Conservation (phyloP, 2,888 invertebrate genomes). For the Monochamus alternatus region DNA sequence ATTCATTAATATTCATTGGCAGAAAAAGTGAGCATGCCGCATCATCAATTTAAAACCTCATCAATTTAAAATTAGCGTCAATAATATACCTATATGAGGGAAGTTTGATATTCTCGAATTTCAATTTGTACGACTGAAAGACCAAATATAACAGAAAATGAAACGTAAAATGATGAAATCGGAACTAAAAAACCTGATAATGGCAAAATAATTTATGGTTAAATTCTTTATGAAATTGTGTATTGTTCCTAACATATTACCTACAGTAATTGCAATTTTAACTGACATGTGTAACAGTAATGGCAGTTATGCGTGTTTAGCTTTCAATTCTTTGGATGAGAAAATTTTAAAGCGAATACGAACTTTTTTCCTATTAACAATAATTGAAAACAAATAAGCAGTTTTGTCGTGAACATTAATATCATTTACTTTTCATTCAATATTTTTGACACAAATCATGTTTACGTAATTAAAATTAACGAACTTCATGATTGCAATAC, state of each 20-base stretch:
- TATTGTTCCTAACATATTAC: neutral
- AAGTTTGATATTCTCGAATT: neutral
- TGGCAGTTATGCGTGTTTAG: constrained; percentile 2
- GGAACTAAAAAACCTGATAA: neutral
- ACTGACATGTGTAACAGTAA: neutral
- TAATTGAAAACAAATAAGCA: no score
- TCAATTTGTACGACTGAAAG: neutral
- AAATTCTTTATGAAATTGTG: neutral
- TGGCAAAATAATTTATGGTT: neutral
- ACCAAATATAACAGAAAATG: constrained; percentile 4
- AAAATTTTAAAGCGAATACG: no score
- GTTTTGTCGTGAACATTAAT: no score
- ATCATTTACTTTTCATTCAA: no score
- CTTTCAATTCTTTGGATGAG: neutral
- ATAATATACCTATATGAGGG: neutral
- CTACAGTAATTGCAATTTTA: neutral
- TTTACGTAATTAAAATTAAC: no score
- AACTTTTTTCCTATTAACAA: no score
- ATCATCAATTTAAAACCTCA: constrained; percentile 23
- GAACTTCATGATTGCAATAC: no score
- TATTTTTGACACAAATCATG: no score
- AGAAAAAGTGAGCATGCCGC: constrained; percentile 9
- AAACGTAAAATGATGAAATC: neutral
- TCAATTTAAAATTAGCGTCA: constrained; percentile 22
- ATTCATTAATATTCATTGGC: constrained; percentile 27